Base-by-base conservation (phyloP, 1,140 invertebrate species). In the Steinernema feltiae region DNA sequence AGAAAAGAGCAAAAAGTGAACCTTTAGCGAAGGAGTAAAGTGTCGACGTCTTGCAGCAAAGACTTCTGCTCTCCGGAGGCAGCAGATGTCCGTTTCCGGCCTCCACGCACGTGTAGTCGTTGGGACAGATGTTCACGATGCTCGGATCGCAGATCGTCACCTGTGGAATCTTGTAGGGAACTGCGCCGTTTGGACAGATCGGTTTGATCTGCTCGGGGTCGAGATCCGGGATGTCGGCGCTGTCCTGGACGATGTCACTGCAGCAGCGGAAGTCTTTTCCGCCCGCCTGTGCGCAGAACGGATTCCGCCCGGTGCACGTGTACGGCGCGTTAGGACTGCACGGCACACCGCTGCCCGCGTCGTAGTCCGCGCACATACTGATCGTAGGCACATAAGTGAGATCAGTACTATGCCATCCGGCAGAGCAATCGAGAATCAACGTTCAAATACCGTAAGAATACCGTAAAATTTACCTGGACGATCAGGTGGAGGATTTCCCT, bases 71-170 rank as follows among this genome's bases (percentile, higher is more conserved):
- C 35, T 80, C 79, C 1, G 79, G 24, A 21, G 79, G 79, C 15
- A 80, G 46, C n/a, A 76, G 71, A 74, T 80, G 76, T 18, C 79
- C 79, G 30, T 80, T 80, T 7, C 71, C 79, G 32, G 79, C 76
- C 71, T 80, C 79, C 27, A 80, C 79, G 46, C 79, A 80, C 41
- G 79, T 80, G 46, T 78, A 80, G n/a, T 80, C 79, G 32, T 75
- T 76, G 15, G 79, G 79, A 35, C 79, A 80, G 69, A 80, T 76
- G 63, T 80, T 80, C 35, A 80, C 79, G 63, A 80, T 80, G 3
- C 73, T 73, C 32, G 79, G 79, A 41, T 78, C 79, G 48, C 79
- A 80, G 1, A 80, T 41, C 71, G 78, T 72, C 48, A 80, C 76
- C 32, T 78, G 73, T 21, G 79, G 79, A 32, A 80, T 78, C 69